These are phyloP conservation scores for Melanchra persicariae DNA, from an alignment of 2,888 invertebrate species.

Conservation along the genomic window DNA sequence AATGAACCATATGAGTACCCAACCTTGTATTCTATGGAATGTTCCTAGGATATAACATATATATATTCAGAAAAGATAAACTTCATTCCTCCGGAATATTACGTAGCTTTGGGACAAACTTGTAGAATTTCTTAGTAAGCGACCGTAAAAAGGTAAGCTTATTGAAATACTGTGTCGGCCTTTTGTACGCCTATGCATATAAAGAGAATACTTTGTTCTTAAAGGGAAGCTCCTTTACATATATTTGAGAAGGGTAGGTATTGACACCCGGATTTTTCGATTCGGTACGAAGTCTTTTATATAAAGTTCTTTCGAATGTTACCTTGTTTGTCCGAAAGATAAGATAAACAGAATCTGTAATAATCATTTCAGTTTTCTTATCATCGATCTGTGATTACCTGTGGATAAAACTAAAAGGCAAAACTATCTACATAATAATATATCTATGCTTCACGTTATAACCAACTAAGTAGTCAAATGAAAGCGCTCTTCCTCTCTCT, in stretches of 20 bases:
- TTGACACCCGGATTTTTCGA: slow-evolving; percentile 23
- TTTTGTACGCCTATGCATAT: slow-evolving; percentile 52
- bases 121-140: slow-evolving; percentile 47
- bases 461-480: too few relatives aligned
- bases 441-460: slow-evolving; percentile 3
- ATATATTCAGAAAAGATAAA: slow-evolving; percentile 20
- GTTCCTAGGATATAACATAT: slow-evolving; percentile 13
- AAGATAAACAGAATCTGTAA: slow-evolving; percentile 14
- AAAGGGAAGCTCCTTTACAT: slow-evolving; percentile 36
- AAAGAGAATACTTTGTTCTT: slow-evolving; percentile 58
- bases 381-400: slow-evolving; percentile 25
- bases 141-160: slow-evolving; percentile 60
- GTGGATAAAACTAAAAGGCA: slow-evolving; percentile 7
- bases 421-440: neutral
- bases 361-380: slow-evolving; percentile 15
- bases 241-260: slow-evolving; percentile 36
- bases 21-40: slow-evolving; percentile 26
- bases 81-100: slow-evolving; percentile 21
- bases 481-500: too few relatives aligned
- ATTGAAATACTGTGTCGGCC: slow-evolving; percentile 55
- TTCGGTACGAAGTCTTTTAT: slow-evolving; percentile 20
- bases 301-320: slow-evolving; percentile 22
- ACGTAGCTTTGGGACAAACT: slow-evolving; percentile 36
- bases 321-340: slow-evolving; percentile 7
- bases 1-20: slow-evolving; percentile 1